Evolutionary conservation across 2,113 vertebrate genomes (phyloP).

Genomic region (Engraulis encrasicolus): DNA sequence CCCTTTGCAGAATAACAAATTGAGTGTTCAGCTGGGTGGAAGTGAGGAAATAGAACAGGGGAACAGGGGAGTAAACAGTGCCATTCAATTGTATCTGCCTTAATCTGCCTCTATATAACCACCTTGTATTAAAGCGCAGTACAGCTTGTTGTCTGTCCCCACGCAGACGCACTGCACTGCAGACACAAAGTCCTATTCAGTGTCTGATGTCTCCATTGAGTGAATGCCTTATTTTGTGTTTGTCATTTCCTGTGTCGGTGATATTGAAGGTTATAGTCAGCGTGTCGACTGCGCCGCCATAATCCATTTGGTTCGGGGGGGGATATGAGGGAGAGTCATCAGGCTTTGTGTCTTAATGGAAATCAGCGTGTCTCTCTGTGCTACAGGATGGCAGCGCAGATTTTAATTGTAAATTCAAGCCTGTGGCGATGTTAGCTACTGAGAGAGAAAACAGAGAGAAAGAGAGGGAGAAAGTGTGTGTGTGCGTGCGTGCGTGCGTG

Average conservation of each 20-base stretch:
- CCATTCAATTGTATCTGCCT: background rate
- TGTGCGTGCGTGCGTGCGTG: no score
- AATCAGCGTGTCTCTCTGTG: slow-evolving; percentile 5
- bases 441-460: background rate
- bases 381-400: background rate
- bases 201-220: background rate
- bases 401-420: slow-evolving; percentile 2
- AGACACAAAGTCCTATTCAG: background rate
- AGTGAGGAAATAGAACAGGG: no score
- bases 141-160: background rate
- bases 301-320: background rate
- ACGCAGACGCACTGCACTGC: no score
- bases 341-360: background rate
- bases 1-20: no score
- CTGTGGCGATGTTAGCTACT: background rate
- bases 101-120: no score
- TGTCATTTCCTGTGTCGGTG: background rate
- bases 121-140: background rate
- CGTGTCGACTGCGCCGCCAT: background rate
- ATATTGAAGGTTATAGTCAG: background rate
- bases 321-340: slow-evolving; percentile 9
- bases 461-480: no score
- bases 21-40: no score
- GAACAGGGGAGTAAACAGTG: no score
- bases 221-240: background rate